Conservation (phyloP, 2,797 vertebrate genomes). For the Rhabdomys pumilio region DNA sequence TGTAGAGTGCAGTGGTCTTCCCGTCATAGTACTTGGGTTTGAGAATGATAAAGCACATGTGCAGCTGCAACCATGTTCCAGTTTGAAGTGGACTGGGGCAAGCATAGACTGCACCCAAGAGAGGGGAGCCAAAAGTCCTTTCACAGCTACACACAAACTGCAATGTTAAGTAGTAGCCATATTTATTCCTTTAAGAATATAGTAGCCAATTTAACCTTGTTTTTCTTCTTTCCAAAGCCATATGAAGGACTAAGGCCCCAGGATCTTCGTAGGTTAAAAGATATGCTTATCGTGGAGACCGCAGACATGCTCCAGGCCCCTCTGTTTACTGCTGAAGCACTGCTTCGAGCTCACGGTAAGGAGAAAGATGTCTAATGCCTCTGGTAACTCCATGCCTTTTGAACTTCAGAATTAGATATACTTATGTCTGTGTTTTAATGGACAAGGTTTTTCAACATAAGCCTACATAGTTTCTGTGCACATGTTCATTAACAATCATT, state of each 20-base stretch:
- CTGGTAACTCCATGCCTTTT: conserved; percentile 18
- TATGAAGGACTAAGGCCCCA: conserved; percentile 98
- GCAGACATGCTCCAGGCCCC: conserved; percentile 99
- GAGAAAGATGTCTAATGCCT: conserved; percentile 49
- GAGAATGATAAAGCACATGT: not conserved
- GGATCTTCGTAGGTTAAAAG: conserved; percentile 97
- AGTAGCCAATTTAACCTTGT: conserved; percentile 65
- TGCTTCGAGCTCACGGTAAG: conserved; percentile 98
- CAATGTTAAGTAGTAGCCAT: conserved; percentile 31
- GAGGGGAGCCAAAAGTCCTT: not conserved
- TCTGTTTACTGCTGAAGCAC: conserved; percentile 98
- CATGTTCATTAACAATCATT: not conserved
- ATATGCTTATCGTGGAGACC: conserved; percentile 99
- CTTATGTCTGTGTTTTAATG: conserved; percentile 45
- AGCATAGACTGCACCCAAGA: not conserved
- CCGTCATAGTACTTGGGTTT: conserved; percentile 43
- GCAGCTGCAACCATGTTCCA: not conserved
- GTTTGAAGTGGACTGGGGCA: conserved; percentile 5
- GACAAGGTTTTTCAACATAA: conserved; percentile 27
- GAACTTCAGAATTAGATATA: conserved; percentile 47
- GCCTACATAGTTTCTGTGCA: conserved; percentile 22
- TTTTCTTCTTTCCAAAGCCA: conserved; percentile 90
- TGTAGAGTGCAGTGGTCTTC: conserved; percentile 27
- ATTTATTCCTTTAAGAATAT: not conserved
- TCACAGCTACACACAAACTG: conserved; percentile 1